phyloP scores from a whole-genome alignment of 1,140 invertebrate species.

The Agrypnia vestita region DNA sequence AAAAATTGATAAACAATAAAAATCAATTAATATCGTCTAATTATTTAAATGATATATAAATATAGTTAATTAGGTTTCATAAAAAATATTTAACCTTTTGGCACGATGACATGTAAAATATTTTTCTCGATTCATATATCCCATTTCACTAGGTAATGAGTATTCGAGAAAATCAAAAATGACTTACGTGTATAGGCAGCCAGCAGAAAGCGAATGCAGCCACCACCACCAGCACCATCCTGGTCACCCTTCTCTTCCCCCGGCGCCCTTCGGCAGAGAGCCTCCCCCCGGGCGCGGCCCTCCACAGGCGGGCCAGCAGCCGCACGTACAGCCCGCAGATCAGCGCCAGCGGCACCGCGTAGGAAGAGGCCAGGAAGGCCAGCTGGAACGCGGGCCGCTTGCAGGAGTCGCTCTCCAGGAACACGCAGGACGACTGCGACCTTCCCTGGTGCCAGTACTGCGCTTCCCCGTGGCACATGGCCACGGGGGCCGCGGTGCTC shows the following conservation, averaged over 20 bases:
- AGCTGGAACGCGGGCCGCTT: constrained; percentile 81
- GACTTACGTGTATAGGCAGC: constrained; percentile 92
- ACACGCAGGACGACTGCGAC: constrained; percentile 79
- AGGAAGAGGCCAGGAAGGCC: constrained; percentile 89
- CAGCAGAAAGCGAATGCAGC: constrained; percentile 96
- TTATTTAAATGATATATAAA: too few relatives aligned
- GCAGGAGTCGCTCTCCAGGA: constrained; percentile 79
- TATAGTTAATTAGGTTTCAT: too few relatives aligned
- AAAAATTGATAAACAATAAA: too few relatives aligned
- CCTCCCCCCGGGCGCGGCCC: constrained; percentile 83
- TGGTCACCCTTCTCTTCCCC: constrained; percentile 92
- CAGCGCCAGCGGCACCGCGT: constrained; percentile 87
- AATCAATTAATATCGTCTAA: too few relatives aligned
- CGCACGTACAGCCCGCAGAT: constrained; percentile 93
- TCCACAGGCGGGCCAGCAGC: constrained; percentile 92
- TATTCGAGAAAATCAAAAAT: background rate
- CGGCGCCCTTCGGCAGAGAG: constrained; percentile 80
- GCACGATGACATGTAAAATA: too few relatives aligned
- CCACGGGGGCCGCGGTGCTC: constrained; percentile 82
- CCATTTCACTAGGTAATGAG: too few relatives aligned
- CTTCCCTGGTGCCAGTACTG: constrained; percentile 76
- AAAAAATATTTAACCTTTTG: too few relatives aligned
- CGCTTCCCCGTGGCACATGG: constrained; percentile 86
- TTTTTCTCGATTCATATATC: too few relatives aligned
- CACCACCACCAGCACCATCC: constrained; percentile 95